Evolutionary conservation across 2,113 vertebrate species (phyloP).

Genomic region (Alaudala cheleensis): DNA sequence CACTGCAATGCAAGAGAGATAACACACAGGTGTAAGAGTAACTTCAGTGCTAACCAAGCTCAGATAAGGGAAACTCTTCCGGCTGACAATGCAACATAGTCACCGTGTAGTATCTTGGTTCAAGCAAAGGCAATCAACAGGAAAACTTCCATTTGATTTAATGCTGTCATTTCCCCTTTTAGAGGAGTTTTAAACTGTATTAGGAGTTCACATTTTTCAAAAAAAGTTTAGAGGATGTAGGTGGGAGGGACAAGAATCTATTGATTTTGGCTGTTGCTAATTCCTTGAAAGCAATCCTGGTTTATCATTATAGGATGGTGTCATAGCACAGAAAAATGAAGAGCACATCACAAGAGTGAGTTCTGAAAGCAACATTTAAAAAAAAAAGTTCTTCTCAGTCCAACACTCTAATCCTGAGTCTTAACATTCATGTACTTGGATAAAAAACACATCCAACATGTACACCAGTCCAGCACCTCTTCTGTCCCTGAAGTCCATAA

Average conservation of each 20-base stretch:
- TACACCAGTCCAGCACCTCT: not conserved
- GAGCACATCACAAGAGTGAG: not conserved
- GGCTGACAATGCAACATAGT: not conserved
- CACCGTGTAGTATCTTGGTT: not conserved
- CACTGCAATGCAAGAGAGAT: not conserved
- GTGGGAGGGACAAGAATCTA: not conserved
- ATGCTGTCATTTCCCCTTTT: not conserved
- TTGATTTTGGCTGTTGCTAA: not conserved
- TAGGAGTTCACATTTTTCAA: not conserved
- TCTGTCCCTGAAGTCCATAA: not conserved
- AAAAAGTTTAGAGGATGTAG: not conserved
- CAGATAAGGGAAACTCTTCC: not conserved
- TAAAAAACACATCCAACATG: not conserved
- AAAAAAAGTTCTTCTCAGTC: not conserved
- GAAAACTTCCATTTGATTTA: not conserved
- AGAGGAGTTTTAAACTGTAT: not conserved
- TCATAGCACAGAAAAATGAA: not conserved
- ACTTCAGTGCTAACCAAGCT: not conserved
- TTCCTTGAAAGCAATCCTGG: not conserved
- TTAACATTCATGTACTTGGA: not conserved
- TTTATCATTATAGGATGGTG: not conserved
- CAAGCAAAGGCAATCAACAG: not conserved
- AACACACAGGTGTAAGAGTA: not conserved
- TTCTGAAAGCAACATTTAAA: not conserved
- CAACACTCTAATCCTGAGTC: not conserved